Conservation (phyloP, 2,797 vertebrate genomes). For the Triplophysa bombifrons region DNA sequence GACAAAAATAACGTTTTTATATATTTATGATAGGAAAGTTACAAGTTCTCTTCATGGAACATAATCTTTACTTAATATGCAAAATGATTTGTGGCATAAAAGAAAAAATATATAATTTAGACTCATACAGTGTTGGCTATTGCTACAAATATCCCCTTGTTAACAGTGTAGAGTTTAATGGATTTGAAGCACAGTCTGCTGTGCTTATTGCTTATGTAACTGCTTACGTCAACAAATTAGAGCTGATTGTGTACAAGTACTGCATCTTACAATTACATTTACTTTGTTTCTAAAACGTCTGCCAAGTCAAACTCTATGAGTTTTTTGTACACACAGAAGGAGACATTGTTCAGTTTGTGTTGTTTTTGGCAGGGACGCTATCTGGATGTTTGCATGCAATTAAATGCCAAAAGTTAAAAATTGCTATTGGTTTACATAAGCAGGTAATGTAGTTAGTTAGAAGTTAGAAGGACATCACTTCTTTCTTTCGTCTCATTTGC, state of each 20-base stretch:
- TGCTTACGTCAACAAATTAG: slow-evolving; percentile 13
- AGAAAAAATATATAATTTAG: too few relatives aligned
- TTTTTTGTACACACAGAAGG: background rate
- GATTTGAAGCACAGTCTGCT: background rate
- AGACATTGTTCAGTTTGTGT: background rate
- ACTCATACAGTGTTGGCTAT: too few relatives aligned
- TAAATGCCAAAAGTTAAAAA: background rate
- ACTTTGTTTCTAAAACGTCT: background rate
- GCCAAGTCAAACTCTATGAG: background rate
- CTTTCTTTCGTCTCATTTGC: slow-evolving; percentile 10
- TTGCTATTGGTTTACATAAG: background rate
- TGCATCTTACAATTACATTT: background rate
- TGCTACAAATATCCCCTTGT: too few relatives aligned
- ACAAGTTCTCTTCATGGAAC: too few relatives aligned
- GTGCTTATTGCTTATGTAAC: background rate
- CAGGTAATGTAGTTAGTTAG: background rate
- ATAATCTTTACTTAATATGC: too few relatives aligned
- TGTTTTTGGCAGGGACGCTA: background rate
- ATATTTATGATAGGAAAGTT: too few relatives aligned
- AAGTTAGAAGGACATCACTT: background rate
- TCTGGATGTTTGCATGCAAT: background rate
- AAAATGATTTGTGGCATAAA: too few relatives aligned
- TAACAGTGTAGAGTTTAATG: background rate
- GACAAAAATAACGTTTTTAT: too few relatives aligned
- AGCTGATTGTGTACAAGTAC: background rate